Evolutionary conservation across 1,140 invertebrate genomes (phyloP).

Genomic region (Drosophila jambulina): DNA sequence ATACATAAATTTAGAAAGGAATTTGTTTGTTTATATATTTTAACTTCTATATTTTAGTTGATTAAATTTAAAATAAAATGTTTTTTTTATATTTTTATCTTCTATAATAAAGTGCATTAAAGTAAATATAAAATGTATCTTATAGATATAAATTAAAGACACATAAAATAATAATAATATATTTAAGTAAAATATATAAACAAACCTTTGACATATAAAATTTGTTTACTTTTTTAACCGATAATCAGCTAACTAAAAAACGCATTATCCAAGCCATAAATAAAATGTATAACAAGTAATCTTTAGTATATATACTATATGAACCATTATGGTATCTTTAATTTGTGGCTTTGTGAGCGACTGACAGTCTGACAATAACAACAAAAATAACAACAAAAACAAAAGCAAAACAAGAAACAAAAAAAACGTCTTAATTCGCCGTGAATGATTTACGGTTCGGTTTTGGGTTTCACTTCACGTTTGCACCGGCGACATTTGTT

Average conservation of each 20-base stretch:
- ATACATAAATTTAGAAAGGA: too few relatives aligned
- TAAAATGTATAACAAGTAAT: slow-evolving; percentile 41
- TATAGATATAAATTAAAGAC: too few relatives aligned
- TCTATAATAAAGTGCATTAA: too few relatives aligned
- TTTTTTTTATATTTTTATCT: too few relatives aligned
- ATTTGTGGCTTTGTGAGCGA: slow-evolving; percentile 22
- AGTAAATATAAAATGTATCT: too few relatives aligned
- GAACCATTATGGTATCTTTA: slow-evolving; percentile 16
- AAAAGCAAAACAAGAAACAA: slow-evolving; percentile 15
- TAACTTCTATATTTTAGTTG: too few relatives aligned
- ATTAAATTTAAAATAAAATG: too few relatives aligned
- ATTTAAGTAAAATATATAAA: rapidly evolving
- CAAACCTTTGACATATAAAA: neutral
- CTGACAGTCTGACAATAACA: slow-evolving; percentile 24
- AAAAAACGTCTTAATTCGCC: slow-evolving; percentile 76
- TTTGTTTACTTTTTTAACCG: neutral
- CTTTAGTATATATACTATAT: slow-evolving; percentile 8
- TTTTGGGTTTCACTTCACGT: slow-evolving; percentile 61
- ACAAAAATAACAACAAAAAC: slow-evolving; percentile 6
- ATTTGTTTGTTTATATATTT: too few relatives aligned
- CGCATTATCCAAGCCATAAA: slow-evolving; percentile 21
- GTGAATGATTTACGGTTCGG: slow-evolving; percentile 75
- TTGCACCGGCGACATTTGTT: slow-evolving; percentile 62
- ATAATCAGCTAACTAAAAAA: slow-evolving; percentile 12
- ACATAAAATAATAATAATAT: neutral